Base-by-base conservation (phyloP, 2,113 vertebrate genomes). In the Hemiscyllium ocellatum region DNA sequence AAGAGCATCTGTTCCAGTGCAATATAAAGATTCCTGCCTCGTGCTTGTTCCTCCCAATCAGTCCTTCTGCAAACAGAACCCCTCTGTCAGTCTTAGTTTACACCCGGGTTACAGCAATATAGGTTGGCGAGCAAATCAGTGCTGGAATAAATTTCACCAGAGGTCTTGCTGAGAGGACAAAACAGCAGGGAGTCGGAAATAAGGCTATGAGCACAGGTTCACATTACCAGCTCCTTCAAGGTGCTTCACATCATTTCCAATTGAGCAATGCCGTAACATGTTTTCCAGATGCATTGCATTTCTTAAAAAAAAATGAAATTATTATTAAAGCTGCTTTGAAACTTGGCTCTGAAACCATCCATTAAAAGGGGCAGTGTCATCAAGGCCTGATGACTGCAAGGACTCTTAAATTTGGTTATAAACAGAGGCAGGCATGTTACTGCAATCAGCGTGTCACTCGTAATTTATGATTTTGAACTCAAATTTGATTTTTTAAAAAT, bases 291-390 rank as follows among this genome's bases (percentile, higher is more conserved):
- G 87, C 87, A 26, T 29, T 87, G 85, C 29, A 17, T 33, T 90
- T 65, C 61, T n/a, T n/a, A 33, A 33, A n/a, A 72, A 72, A n/a
- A 78, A 90, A 61, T 33, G 29, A 65, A 65, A 90, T 90, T 33
- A 90, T 90, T 90, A 90, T 90, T 90, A 29, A 29, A 52, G 26
- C 87, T n/a, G 87, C 7, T 65, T 61, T n/a, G 87, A 56, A 56
- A 65, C 56, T 90, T 33, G 87, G 29, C 52, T 65, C 15, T 56
- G 87, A 90, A 90, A 17, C 50, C 87, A n/a, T 10, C 33, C 52
- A 90, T 89, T 89, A 89, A 89, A 89, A 89, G 50, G 86, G 47
- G 86, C 26, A 15, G 47, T 52, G 50, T 90, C 52, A 90, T 83
- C 87, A 61, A 33, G 52, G 2, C 47, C 52, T 61, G 26, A 61